Base-by-base conservation (phyloP, 2,113 vertebrate genomes). In the Thamnaconus septentrionalis region DNA sequence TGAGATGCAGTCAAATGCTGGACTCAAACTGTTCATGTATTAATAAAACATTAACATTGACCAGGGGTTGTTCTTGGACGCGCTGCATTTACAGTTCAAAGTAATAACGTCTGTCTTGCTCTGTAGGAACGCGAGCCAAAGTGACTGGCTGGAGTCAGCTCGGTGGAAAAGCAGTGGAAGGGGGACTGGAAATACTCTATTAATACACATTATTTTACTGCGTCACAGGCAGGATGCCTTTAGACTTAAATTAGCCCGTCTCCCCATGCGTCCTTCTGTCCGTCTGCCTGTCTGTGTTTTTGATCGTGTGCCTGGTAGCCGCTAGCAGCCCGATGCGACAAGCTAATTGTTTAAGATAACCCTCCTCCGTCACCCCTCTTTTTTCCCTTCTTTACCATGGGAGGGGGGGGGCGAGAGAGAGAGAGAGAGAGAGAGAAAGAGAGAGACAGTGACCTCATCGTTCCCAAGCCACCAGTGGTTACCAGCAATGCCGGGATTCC, bases 401-500 rank as follows among this genome's bases (percentile, higher is more conserved):
- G 39, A 64, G 63, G 0, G 11, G 57, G n/a, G 5, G 63, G 60
- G 71, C 54, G 55, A 50, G 57, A 10, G 46, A 53, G 77, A 79
- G 75, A 79, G 73, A 63, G 68, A 60, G 75, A 77, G 73, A 31
- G 18, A 31, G 18, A 31, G 76, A 78, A 77, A 87, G 83, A 87
- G 66, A 69, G 73, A 79, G 80, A 83, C 75, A 53, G 70, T 89
- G 91, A 91, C 83, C 73, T 91, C 87, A 91, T 85, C 84, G 3
- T 74, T 43, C 66, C 82, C 66, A 58, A 83, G 79, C 80, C 59
- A 80, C 87, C 71, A 80, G 80, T 74, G 82, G 85, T 92, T 91
- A 90, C 89, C 83, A 91, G 87, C 82, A 89, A 85, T 63, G 79
- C 77, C 4, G 81, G 88, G 86, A 90, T 90, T 92, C 90, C 89